These are phyloP conservation scores for Mirounga angustirostris DNA, from an alignment of 2,113 vertebrate genomes.

Conservation along the genomic window DNA sequence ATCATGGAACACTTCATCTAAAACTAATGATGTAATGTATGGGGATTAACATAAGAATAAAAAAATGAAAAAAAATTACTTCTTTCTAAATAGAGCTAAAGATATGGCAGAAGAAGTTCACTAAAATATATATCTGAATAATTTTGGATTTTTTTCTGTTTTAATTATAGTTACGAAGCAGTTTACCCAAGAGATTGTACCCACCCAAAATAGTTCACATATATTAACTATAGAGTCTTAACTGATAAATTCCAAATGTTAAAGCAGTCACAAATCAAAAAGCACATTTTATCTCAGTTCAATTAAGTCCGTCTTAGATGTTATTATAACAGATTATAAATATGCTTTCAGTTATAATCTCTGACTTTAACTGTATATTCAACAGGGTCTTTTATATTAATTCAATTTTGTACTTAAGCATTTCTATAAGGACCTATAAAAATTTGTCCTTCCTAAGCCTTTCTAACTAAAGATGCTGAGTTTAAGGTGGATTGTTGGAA, in stretches of 20 bases:
- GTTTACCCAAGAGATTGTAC: neutral
- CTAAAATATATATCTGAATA: conserved; percentile 18
- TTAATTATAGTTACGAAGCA: neutral
- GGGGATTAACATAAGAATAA: too few species aligned
- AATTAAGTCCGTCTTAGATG: neutral
- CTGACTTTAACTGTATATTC: neutral
- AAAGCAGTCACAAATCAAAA: neutral
- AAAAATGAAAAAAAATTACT: neutral
- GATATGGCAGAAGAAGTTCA: neutral
- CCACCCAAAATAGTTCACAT: neutral
- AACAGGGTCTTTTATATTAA: neutral
- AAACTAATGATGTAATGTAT: too few species aligned
- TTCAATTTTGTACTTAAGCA: conserved; percentile 19
- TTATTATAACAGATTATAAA: neutral
- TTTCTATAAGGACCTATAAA: conserved; percentile 1
- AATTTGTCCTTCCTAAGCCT: neutral
- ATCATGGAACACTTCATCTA: too few species aligned
- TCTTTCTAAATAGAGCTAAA: conserved; percentile 41
- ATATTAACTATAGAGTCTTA: neutral
- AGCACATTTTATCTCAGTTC: conserved; percentile 2
- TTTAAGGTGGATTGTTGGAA: neutral
- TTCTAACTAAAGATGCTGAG: neutral
- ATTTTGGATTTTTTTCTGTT: neutral
- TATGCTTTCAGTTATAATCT: neutral
- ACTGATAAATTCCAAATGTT: neutral